phyloP scores from a whole-genome alignment of 2,797 vertebrate genomes.

The Mionectes olivaceus region DNA sequence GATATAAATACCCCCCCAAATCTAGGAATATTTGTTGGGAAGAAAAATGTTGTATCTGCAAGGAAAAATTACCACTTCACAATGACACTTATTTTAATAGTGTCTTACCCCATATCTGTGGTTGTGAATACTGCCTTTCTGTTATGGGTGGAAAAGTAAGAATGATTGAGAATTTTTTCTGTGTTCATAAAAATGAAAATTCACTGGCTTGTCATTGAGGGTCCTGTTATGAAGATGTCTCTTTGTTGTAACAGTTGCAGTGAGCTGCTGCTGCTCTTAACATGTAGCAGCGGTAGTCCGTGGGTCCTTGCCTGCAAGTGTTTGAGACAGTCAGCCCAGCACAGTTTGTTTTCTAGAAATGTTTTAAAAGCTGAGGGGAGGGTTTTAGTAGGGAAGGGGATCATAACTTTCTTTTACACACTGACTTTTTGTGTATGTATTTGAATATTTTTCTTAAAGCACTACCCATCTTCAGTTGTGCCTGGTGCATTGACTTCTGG shows the following conservation, averaged over 20 bases:
- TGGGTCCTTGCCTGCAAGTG: not conserved
- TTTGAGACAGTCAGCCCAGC: conserved; percentile 19
- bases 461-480: not conserved
- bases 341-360: conserved; percentile 36
- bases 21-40: conserved; percentile 4
- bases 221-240: conserved; percentile 28
- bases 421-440: not conserved
- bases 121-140: conserved; percentile 47
- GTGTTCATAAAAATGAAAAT: conserved; percentile 64
- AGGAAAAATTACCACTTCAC: conserved; percentile 50
- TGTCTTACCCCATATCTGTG: not conserved
- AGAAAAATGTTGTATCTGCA: conserved; percentile 42
- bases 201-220: conserved; percentile 52
- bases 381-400: not conserved
- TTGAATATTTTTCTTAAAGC: not conserved
- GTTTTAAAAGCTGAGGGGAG: conserved; percentile 20
- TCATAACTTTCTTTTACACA: not conserved
- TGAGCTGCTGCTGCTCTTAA: conserved; percentile 32
- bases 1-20: not conserved
- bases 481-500: not conserved
- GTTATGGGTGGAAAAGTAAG: conserved; percentile 45
- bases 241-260: conserved; percentile 41
- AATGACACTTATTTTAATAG: conserved; percentile 46
- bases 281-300: conserved; percentile 24
- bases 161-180: conserved; percentile 45